phyloP scores from a whole-genome alignment of 2,797 vertebrate genomes.

The Epinephelus malabaricus region DNA sequence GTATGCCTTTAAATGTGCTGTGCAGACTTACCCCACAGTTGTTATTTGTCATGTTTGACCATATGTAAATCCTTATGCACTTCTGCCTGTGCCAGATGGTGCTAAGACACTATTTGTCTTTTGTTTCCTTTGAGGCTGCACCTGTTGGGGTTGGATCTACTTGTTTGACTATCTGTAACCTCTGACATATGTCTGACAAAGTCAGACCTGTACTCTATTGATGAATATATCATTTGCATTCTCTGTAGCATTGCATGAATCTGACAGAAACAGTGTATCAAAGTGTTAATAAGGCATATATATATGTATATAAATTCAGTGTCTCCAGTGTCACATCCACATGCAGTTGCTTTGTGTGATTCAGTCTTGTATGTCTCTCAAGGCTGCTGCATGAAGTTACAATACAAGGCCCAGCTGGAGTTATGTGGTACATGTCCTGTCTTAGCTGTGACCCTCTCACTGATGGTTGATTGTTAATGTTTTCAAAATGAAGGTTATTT shows the following conservation, averaged over 20 bases:
- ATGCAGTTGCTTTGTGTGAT: not conserved
- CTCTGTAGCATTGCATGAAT: not conserved
- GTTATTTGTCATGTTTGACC: slow-evolving; percentile 47
- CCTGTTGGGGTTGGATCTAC: slow-evolving; percentile 58
- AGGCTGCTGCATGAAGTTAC: not conserved
- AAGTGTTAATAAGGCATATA: slow-evolving; percentile 16
- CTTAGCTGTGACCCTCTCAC: slow-evolving; percentile 14
- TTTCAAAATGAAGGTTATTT: slow-evolving; percentile 42
- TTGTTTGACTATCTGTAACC: slow-evolving; percentile 47
- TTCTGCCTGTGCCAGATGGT: slow-evolving; percentile 63
- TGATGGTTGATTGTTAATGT: slow-evolving; percentile 5
- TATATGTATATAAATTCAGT: slow-evolving; percentile 4
- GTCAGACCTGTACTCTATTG: slow-evolving; percentile 1
- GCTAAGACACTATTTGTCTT: slow-evolving; percentile 60
- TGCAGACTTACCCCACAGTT: slow-evolving; percentile 18
- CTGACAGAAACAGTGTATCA: not conserved
- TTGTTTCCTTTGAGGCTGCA: slow-evolving; percentile 64
- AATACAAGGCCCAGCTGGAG: not conserved
- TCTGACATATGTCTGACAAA: slow-evolving; percentile 33
- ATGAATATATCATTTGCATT: slow-evolving; percentile 5
- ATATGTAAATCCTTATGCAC: slow-evolving; percentile 54
- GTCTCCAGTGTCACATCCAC: not conserved
- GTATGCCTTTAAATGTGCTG: slow-evolving; percentile 3
- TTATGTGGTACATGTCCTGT: not conserved
- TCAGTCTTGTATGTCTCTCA: not conserved